A percentile compares a stretch with the other conserved stretches of the same genome.
Conservation (phyloP, 2,113 vertebrate species). For the Etheostoma cragini region DNA sequence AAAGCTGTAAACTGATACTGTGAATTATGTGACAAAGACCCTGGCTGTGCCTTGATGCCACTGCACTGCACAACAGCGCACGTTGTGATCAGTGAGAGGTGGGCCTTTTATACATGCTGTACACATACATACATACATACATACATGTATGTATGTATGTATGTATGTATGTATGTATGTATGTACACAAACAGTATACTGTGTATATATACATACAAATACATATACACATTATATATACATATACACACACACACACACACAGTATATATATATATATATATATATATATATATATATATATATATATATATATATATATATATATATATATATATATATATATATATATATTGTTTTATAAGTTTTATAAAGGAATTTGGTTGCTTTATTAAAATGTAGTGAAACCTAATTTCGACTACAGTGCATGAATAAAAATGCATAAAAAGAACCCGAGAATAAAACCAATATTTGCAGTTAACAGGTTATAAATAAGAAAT, state of each 20-base stretch:
- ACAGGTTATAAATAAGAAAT: background rate
- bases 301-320: no score
- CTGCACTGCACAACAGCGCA: slow-evolving; percentile 20
- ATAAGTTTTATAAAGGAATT: background rate
- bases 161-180: no score
- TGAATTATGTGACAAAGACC: slow-evolving; percentile 22
- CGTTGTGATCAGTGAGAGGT: slow-evolving; percentile 21
- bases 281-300: no score
- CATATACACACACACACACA: no score
- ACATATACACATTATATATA: no score
- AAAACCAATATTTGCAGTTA: background rate
- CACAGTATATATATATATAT: no score
- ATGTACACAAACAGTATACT: no score
- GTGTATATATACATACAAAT: no score
- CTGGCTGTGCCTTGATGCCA: slow-evolving; percentile 11
- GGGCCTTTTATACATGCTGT: background rate
- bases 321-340: no score
- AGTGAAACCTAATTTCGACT: background rate
- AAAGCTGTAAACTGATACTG: slow-evolving; percentile 45
- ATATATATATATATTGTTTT: no score
- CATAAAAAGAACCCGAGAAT: background rate
- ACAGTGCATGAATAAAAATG: background rate
- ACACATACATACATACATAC: no score
- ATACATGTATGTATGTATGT: no score
- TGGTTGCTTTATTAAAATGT: background rate